Percentiles rank a stretch among this genome's conserved stretches.
phyloP scores from a whole-genome alignment of 2,888 invertebrate species.

The Alitta virens region DNA sequence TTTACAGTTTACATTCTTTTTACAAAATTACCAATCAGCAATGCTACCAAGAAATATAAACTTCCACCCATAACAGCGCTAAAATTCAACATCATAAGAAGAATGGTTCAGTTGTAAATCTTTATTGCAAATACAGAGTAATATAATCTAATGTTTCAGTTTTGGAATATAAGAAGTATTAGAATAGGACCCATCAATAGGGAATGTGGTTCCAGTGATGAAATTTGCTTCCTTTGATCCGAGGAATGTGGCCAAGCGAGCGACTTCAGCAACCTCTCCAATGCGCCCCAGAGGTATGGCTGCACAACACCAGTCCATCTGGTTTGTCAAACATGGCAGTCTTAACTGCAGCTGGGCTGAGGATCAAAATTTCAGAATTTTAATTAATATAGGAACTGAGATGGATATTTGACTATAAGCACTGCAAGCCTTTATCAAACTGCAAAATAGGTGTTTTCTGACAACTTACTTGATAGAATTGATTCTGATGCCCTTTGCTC shows the following conservation, averaged over 20 bases:
- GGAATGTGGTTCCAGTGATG: slow-evolving; percentile 8
- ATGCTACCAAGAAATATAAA: too few relatives aligned
- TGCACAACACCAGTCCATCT: slow-evolving; percentile 8
- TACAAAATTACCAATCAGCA: too few relatives aligned
- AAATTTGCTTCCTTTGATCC: background rate
- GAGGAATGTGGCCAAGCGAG: slow-evolving; percentile 4
- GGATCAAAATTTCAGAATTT: too few relatives aligned
- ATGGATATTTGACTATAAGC: too few relatives aligned
- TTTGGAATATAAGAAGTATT: slow-evolving; percentile 6
- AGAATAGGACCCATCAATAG: slow-evolving; percentile 2
- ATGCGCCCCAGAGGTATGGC: slow-evolving; percentile 8
- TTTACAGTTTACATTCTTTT: too few relatives aligned
- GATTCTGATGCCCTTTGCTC: slow-evolving; percentile 1
- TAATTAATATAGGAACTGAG: too few relatives aligned
- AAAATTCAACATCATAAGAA: too few relatives aligned
- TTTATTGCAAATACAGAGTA: too few relatives aligned
- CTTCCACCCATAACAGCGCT: too few relatives aligned
- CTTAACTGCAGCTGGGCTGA: slow-evolving; percentile 6
- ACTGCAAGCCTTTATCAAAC: too few relatives aligned
- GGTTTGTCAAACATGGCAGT: slow-evolving; percentile 9
- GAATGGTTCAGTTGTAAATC: too few relatives aligned
- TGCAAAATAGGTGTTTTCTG: too few relatives aligned
- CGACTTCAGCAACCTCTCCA: slow-evolving; percentile 3
- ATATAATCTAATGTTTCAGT: background rate
- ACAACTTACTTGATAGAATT: slow-evolving; percentile 10